A percentile compares a stretch with the other conserved stretches of the same genome.
These are phyloP conservation scores for Istiophorus platypterus DNA, from an alignment of 2,113 vertebrate genomes.

Conservation along the genomic window DNA sequence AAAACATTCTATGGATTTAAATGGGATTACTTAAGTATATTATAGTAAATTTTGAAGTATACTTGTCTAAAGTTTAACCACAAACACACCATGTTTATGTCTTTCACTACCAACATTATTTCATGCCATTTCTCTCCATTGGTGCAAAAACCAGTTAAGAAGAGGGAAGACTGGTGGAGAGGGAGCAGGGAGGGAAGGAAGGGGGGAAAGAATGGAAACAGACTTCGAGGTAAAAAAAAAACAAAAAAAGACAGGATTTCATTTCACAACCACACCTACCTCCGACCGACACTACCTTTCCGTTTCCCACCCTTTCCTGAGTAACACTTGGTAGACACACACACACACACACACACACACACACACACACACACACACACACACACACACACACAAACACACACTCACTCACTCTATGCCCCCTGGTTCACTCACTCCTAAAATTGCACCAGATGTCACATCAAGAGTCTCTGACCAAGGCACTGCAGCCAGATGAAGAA, in stretches of 20 bases:
- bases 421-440: constrained; percentile 66
- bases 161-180: constrained; percentile 37
- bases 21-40: neutral
- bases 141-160: constrained; percentile 8
- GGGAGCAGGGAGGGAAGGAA: constrained; percentile 28
- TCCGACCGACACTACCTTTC: constrained; percentile 79
- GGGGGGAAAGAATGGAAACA: constrained; percentile 48
- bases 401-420: constrained; percentile 47
- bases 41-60: neutral
- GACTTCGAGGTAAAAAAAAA: constrained; percentile 49
- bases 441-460: constrained; percentile 84
- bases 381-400: constrained; percentile 50
- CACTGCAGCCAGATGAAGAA: constrained; percentile 75
- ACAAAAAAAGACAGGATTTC: constrained; percentile 74
- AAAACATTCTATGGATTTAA: neutral
- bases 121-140: neutral
- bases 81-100: neutral
- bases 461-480: constrained; percentile 69
- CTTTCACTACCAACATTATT: neutral
- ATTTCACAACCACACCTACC: constrained; percentile 79
- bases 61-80: neutral
- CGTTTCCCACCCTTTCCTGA: constrained; percentile 86
- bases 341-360: constrained; percentile 50
- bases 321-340: constrained; percentile 38
- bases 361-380: constrained; percentile 37